These are phyloP conservation scores for Anhinga anhinga DNA, from an alignment of 2,113 vertebrate species.

Conservation along the genomic window DNA sequence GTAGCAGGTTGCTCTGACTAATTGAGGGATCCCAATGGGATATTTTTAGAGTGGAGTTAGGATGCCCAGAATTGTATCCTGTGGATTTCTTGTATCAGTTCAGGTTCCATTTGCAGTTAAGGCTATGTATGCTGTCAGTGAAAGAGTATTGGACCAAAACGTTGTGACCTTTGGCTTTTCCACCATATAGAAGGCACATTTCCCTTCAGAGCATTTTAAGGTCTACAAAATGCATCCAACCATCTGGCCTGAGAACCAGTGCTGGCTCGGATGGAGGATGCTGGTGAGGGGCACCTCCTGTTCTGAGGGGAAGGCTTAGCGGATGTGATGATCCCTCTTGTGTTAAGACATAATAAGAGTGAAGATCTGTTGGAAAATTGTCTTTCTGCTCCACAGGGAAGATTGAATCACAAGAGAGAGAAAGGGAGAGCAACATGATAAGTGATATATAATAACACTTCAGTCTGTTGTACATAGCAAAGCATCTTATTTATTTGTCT, in stretches of 20 bases:
- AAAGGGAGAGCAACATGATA: background rate
- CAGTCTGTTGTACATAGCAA: background rate
- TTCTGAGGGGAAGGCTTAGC: background rate
- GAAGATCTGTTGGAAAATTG: background rate
- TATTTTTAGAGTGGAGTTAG: background rate
- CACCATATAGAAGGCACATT: background rate
- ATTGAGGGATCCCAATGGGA: background rate
- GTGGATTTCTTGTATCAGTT: background rate
- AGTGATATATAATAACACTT: background rate
- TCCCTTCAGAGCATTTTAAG: background rate
- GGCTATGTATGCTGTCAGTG: background rate
- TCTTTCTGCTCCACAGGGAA: background rate
- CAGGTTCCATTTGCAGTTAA: background rate
- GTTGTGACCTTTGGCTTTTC: background rate
- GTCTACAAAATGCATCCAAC: background rate
- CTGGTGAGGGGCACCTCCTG: background rate
- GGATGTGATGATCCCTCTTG: background rate
- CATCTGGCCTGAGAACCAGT: background rate
- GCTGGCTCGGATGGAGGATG: background rate
- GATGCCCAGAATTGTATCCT: background rate
- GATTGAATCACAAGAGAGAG: background rate
- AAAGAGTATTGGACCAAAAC: background rate
- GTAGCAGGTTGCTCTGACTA: background rate
- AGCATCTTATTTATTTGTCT: background rate
- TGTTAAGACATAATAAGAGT: background rate